These are phyloP conservation scores for Pluvianellus socialis DNA, from an alignment of 2,113 vertebrate genomes.

Conservation along the genomic window DNA sequence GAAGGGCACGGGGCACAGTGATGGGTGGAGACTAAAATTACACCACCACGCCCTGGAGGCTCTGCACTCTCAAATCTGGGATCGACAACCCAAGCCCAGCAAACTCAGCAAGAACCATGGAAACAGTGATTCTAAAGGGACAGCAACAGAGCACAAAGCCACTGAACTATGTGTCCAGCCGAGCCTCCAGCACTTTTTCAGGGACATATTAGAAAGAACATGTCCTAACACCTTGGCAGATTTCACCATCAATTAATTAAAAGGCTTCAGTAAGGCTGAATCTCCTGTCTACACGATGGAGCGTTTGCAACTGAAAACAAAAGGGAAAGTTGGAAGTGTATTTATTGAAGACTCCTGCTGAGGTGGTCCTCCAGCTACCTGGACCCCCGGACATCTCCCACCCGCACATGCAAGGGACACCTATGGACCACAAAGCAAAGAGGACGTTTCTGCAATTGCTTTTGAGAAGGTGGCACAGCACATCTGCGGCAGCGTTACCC, in stretches of 20 bases:
- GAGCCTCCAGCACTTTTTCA: background rate
- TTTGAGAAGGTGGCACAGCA: background rate
- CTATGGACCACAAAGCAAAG: no score
- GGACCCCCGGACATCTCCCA: background rate
- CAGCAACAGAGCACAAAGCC: background rate
- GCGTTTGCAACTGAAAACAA: background rate
- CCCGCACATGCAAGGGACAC: background rate
- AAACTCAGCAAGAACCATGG: background rate
- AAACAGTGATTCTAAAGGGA: background rate
- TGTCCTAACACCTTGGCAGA: background rate
- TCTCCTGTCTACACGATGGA: background rate
- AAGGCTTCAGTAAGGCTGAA: background rate
- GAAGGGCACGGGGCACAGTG: background rate
- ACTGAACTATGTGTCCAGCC: background rate
- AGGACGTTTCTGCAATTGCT: background rate
- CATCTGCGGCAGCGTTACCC: background rate
- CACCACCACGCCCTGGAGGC: background rate
- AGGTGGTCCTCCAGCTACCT: background rate
- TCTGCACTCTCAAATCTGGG: background rate
- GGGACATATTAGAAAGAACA: background rate
- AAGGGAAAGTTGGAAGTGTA: background rate
- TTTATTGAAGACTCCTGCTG: background rate
- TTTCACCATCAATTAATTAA: background rate
- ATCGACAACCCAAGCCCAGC: background rate
- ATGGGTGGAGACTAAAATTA: background rate